These are phyloP conservation scores for Pimephales promelas DNA, from an alignment of 2,113 vertebrate genomes.

Conservation along the genomic window DNA sequence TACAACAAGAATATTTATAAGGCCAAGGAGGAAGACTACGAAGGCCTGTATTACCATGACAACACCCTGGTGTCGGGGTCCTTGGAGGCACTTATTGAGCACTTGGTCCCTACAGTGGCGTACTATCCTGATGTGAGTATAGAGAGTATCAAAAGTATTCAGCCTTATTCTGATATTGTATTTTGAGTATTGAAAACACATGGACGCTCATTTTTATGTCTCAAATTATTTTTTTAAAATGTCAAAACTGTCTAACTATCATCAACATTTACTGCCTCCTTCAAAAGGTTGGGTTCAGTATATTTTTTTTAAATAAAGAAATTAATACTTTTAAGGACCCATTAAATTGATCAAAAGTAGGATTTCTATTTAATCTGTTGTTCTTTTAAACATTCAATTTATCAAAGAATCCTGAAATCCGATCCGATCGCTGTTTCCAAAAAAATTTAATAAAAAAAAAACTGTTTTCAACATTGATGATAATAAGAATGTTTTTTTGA, in stretches of 20 bases:
- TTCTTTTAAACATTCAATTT: background rate
- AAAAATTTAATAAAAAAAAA: background rate
- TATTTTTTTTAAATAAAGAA: too few relatives aligned
- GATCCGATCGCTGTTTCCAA: too few relatives aligned
- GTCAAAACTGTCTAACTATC: background rate
- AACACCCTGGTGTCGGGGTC: constrained; percentile 91
- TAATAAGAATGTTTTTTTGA: too few relatives aligned
- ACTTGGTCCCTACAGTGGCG: constrained; percentile 87
- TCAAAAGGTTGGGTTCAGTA: background rate
- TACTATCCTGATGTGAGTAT: constrained; percentile 93
- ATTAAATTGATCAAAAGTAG: background rate
- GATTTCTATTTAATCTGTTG: background rate
- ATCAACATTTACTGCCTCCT: background rate
- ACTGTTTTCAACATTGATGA: too few relatives aligned
- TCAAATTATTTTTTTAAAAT: background rate
- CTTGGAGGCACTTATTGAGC: constrained; percentile 92
- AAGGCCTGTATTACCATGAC: constrained; percentile 86
- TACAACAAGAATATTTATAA: constrained; percentile 88
- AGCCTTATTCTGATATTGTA: background rate
- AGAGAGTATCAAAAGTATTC: background rate
- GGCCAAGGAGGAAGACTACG: constrained; percentile 80
- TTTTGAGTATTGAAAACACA: background rate
- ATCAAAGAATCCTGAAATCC: background rate
- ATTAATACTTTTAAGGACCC: background rate
- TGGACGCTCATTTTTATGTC: background rate